Conservation (phyloP, 2,888 invertebrate species). For the Cephus sareptanus region DNA sequence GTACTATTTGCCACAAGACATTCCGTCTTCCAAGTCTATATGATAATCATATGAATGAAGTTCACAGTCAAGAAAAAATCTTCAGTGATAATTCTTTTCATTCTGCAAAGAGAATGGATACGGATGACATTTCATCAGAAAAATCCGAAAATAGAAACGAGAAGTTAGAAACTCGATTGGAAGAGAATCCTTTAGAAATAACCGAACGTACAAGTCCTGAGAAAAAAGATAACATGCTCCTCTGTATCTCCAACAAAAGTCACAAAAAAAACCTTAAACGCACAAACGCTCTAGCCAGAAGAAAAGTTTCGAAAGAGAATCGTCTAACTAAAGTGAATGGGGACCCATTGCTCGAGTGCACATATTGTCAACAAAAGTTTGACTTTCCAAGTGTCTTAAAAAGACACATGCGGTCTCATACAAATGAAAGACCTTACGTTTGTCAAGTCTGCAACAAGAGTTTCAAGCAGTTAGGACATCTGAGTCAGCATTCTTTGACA, state of each 20-base stretch:
- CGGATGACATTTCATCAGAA: not conserved
- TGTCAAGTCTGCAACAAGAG: conserved; percentile 53
- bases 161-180: conserved; percentile 3
- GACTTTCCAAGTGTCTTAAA: conserved; percentile 54
- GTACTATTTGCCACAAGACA: conserved; percentile 41
- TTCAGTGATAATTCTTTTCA: not conserved
- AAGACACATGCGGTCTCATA: conserved; percentile 53
- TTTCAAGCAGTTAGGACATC: conserved; percentile 53
- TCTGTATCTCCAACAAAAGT: not conserved
- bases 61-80: conserved; percentile 32
- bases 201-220: not conserved
- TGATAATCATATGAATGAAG: conserved; percentile 42
- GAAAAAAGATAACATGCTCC: conserved; percentile 3
- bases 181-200: conserved; percentile 1
- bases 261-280: conserved; percentile 13
- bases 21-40: conserved; percentile 41
- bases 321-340: conserved; percentile 23
- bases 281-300: conserved; percentile 6
- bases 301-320: conserved; percentile 17
- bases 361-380: conserved; percentile 50
- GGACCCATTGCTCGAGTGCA: conserved; percentile 40
- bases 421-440: conserved; percentile 53
- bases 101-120: not conserved
- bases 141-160: not conserved
- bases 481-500: conserved; percentile 52